A percentile compares a stretch with the other conserved stretches of the same genome.
Evolutionary conservation across 2,113 vertebrate species (phyloP).

Genomic region (Platanista minor): DNA sequence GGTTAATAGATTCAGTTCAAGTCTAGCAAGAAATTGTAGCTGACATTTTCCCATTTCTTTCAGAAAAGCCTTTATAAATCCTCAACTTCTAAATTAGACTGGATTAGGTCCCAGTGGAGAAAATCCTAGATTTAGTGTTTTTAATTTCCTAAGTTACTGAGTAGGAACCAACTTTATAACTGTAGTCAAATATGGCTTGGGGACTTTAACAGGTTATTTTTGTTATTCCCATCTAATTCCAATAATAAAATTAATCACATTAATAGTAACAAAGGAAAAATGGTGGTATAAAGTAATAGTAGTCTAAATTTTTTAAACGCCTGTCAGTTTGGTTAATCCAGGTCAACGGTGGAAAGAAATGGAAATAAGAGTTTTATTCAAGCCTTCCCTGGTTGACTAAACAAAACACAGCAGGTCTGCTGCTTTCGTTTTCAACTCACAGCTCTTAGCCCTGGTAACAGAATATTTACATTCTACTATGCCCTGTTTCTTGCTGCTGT

Average conservation of each 20-base stretch:
- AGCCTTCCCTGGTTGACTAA: not conserved
- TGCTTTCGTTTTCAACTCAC: not conserved
- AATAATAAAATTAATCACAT: constrained; percentile 44
- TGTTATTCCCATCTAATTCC: constrained; percentile 49
- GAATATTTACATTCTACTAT: not conserved
- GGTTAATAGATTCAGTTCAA: constrained; percentile 78
- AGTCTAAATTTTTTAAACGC: not conserved
- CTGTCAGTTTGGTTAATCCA: not conserved
- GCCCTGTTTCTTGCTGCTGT: not conserved
- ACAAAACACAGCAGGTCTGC: not conserved
- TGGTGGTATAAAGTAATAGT: constrained; percentile 14
- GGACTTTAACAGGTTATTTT: constrained; percentile 56
- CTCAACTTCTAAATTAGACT: constrained; percentile 74
- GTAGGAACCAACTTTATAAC: constrained; percentile 75
- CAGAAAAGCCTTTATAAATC: constrained; percentile 79
- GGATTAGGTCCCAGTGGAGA: constrained; percentile 75
- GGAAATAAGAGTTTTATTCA: constrained; percentile 18
- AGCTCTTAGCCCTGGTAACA: not conserved
- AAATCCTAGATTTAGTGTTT: constrained; percentile 81
- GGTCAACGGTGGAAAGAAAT: constrained; percentile 27
- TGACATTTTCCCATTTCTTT: constrained; percentile 78
- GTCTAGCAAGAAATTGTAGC: constrained; percentile 77
- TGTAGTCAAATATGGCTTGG: constrained; percentile 48
- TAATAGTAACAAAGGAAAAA: constrained; percentile 45
- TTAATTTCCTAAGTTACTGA: constrained; percentile 80